Conservation (phyloP, 2,113 vertebrate genomes). For the Myotis brandtii region DNA sequence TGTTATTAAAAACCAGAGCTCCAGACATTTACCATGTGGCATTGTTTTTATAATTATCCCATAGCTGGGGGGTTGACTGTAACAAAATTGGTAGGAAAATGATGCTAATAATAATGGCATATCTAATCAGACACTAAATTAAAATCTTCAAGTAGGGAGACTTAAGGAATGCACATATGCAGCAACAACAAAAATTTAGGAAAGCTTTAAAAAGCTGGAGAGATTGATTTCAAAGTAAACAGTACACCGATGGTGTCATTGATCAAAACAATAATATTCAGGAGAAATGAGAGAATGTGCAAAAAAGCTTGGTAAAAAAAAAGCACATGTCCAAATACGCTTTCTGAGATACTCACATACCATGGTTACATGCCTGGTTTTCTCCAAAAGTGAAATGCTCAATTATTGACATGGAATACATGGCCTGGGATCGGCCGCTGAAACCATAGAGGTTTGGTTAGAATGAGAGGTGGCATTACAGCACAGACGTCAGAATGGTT, state of each 20-base stretch:
- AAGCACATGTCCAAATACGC: conserved; percentile 78
- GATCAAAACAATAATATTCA: conserved; percentile 78
- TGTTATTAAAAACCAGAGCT: not conserved
- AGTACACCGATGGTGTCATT: conserved; percentile 39
- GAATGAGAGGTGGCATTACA: conserved; percentile 74
- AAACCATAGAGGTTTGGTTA: conserved; percentile 81
- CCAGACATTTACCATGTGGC: not conserved
- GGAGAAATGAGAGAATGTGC: conserved; percentile 81
- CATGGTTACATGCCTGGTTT: conserved; percentile 80
- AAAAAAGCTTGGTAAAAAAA: conserved; percentile 79
- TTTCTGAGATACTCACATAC: conserved; percentile 79
- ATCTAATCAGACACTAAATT: conserved; percentile 72
- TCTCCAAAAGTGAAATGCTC: conserved; percentile 79
- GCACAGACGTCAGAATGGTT: conserved; percentile 65
- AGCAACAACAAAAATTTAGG: conserved; percentile 48
- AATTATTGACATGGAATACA: conserved; percentile 80
- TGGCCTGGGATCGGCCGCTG: conserved; percentile 68
- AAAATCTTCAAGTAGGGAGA: conserved; percentile 38
- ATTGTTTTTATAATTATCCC: conserved; percentile 51
- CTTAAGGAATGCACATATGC: conserved; percentile 57
- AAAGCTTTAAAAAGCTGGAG: conserved; percentile 78
- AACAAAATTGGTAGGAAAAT: conserved; percentile 31
- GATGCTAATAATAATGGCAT: not conserved
- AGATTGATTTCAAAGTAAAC: conserved; percentile 76
- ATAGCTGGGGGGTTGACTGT: conserved; percentile 16